Evolutionary conservation across 1,140 invertebrate genomes (phyloP).

Genomic region (Drosophila orosa): DNA sequence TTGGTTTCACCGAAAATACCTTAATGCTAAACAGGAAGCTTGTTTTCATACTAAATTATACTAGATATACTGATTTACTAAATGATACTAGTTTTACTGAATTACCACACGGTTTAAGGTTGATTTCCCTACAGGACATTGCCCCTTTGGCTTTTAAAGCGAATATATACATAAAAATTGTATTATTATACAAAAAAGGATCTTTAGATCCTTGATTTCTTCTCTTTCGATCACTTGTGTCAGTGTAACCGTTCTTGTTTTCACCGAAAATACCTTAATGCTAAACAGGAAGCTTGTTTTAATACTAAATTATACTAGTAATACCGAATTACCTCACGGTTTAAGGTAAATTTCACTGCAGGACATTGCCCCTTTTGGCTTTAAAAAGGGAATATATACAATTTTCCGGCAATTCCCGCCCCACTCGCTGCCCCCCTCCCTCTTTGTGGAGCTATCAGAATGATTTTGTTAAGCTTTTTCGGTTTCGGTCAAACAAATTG

Average conservation of each 20-base stretch:
- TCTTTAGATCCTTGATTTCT: not conserved
- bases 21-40: not conserved
- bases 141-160: not conserved
- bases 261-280: not conserved
- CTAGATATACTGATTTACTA: too few species aligned
- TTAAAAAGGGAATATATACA: not conserved
- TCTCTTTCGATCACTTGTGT: not conserved
- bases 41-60: not conserved
- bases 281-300: too few species aligned
- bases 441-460: slow-evolving; percentile 10
- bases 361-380: slow-evolving; percentile 1
- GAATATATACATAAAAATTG: not conserved
- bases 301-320: not conserved
- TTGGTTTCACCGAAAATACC: not conserved
- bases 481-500: slow-evolving; percentile 43
- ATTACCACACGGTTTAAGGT: not conserved
- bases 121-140: not conserved
- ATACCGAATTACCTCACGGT: not conserved
- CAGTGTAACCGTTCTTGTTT: not conserved
- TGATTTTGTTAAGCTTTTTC: slow-evolving; percentile 23
- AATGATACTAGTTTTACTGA: not conserved
- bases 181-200: too few species aligned
- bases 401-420: not conserved
- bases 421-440: too few species aligned
- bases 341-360: too few species aligned